Evolutionary conservation across 2,113 vertebrate species (phyloP).

Genomic region (Grus americana): DNA sequence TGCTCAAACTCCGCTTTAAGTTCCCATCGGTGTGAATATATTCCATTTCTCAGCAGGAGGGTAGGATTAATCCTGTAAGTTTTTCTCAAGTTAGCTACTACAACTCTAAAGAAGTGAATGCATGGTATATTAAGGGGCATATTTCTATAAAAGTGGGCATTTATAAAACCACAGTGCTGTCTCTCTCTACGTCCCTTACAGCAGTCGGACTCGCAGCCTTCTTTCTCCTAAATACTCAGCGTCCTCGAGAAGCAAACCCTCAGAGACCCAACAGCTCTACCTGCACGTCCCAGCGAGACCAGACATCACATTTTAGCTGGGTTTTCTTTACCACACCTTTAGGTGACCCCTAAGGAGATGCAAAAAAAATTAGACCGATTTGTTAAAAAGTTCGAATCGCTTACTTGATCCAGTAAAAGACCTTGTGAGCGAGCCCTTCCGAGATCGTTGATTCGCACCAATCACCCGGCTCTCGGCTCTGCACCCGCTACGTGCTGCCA

Average conservation of each 20-base stretch:
- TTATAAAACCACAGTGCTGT: not conserved
- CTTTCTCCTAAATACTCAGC: not conserved
- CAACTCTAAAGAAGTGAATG: not conserved
- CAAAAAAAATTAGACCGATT: not conserved
- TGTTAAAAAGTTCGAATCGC: not conserved
- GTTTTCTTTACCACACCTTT: not conserved
- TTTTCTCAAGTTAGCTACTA: not conserved
- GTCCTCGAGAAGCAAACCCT: not conserved
- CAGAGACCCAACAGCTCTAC: not conserved
- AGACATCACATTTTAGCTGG: not conserved
- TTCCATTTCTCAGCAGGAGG: not conserved
- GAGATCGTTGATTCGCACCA: not conserved
- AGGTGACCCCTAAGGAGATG: not conserved
- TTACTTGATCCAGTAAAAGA: not conserved
- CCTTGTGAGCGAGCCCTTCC: not conserved
- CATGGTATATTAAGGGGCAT: not conserved
- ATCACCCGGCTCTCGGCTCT: not conserved
- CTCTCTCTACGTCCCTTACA: fast-evolving
- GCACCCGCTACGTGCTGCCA: not conserved
- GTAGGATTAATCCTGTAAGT: not conserved
- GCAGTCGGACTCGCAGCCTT: not conserved
- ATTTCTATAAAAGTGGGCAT: not conserved
- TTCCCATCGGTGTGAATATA: not conserved
- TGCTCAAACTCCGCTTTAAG: not conserved
- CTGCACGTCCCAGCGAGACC: not conserved